Base-by-base conservation (phyloP, 2,113 vertebrate species). In the Phylloscopus whistleri region DNA sequence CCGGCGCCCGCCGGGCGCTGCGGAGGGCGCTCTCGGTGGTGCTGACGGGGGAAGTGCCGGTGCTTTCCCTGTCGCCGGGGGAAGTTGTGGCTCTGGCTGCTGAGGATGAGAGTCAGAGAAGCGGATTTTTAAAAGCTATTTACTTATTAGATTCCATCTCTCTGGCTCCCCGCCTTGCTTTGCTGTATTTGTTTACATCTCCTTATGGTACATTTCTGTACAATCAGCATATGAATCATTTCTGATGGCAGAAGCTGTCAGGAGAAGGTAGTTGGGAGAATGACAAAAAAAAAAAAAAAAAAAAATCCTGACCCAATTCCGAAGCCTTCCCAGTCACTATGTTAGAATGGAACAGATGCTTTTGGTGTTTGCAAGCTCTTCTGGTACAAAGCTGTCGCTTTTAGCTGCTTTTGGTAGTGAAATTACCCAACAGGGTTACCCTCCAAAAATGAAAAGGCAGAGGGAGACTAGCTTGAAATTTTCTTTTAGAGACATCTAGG, bases 271-370 rank as follows among this genome's bases (percentile, higher is more conserved):
- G 81, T 81, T 88, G 81, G 74, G 73, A 90, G 39, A 13, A 90
- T 8, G 80, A 68, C 55, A 30, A 70, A 64, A 46, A 46, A 46
- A 16, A 72, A 88, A 91, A 86, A 53, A 35, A 35, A 48, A 88
- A 83, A 49, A 31, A 72, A 67, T 93, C 84, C 87, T 96, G 95
- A 95, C 96, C 95, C 96, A 97, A 39, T 96, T 97, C 93, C 14
- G 67, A 84, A 97, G 81, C 91, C 89, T 95, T 94, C 76, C 75
- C 87, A 90, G 76, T 82, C 92, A 92, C 82, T 93, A 26, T 90
- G 92, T 88, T 89, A 84, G 95, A 93, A 93, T 85, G 91, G 88
- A 94, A 87, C 85, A 95, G 95, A 97, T 96, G 94, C 93, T 86
- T 89, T 87, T 20, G 73, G 89, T 87, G 75, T 94, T 95, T 90